phyloP scores from a whole-genome alignment of 2,113 vertebrate genomes.

The Solea solea region DNA sequence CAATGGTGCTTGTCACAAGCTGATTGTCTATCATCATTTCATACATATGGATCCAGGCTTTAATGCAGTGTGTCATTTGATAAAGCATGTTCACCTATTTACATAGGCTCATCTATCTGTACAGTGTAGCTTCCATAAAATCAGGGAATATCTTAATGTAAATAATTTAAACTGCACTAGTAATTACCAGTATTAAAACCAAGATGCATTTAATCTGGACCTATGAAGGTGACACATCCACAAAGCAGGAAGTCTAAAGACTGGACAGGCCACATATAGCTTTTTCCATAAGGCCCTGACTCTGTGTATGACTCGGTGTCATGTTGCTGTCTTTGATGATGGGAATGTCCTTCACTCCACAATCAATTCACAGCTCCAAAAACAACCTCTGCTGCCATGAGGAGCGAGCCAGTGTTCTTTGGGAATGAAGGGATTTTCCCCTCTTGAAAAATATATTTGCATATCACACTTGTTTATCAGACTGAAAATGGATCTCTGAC shows the following conservation, averaged over 20 bases:
- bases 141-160: too few relatives aligned
- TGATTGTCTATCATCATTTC: conserved; percentile 18
- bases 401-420: conserved; percentile 7
- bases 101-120: too few relatives aligned
- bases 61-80: too few relatives aligned
- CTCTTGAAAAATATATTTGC: neutral
- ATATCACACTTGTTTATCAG: too few relatives aligned
- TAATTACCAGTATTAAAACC: too few relatives aligned
- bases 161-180: too few relatives aligned
- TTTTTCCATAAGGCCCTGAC: conserved; percentile 15
- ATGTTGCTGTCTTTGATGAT: conserved; percentile 26
- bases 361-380: conserved; percentile 42
- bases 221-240: neutral
- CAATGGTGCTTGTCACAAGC: conserved; percentile 24
- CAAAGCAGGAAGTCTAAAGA: conserved; percentile 6
- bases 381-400: conserved; percentile 18
- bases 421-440: conserved; percentile 41
- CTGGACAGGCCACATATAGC: neutral
- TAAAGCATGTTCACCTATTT: too few relatives aligned
- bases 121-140: too few relatives aligned
- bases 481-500: too few relatives aligned
- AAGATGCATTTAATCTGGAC: too few relatives aligned
- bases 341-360: conserved; percentile 28
- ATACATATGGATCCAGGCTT: conserved; percentile 1
- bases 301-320: conserved; percentile 44